These are phyloP conservation scores for Arion vulgaris DNA, from an alignment of 1,140 invertebrate genomes.

Conservation along the genomic window DNA sequence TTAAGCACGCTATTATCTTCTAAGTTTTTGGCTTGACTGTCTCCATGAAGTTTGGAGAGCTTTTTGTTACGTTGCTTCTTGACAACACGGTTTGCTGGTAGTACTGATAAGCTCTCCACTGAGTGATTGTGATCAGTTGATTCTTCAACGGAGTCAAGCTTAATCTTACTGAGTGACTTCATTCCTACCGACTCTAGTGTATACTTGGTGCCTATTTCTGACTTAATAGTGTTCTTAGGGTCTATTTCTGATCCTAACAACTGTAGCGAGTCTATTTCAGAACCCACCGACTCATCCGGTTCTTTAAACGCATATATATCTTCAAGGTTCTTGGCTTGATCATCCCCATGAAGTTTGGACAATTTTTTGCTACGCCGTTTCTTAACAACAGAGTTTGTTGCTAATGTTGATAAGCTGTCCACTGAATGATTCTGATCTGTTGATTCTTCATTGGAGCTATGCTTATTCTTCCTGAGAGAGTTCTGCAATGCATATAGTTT, in stretches of 20 bases:
- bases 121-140: too few relatives aligned
- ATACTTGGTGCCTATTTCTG: too few relatives aligned
- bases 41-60: neutral
- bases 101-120: too few relatives aligned
- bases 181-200: too few relatives aligned
- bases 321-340: neutral
- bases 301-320: neutral
- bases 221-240: too few relatives aligned
- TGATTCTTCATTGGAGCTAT: neutral
- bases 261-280: neutral
- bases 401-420: too few relatives aligned
- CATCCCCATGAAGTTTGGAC: neutral
- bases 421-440: neutral
- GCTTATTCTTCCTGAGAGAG: neutral
- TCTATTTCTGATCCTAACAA: too few relatives aligned
- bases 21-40: neutral
- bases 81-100: too few relatives aligned
- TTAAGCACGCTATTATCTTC: neutral
- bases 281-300: neutral
- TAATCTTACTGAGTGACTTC: too few relatives aligned
- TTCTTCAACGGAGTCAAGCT: too few relatives aligned
- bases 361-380: neutral
- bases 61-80: neutral
- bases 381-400: neutral
- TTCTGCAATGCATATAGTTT: slow-evolving; percentile 13